Percentiles rank a stretch among this genome's conserved stretches.
These are phyloP conservation scores for Dendrolimus kikuchii DNA, from an alignment of 1,140 invertebrate genomes.

Conservation along the genomic window DNA sequence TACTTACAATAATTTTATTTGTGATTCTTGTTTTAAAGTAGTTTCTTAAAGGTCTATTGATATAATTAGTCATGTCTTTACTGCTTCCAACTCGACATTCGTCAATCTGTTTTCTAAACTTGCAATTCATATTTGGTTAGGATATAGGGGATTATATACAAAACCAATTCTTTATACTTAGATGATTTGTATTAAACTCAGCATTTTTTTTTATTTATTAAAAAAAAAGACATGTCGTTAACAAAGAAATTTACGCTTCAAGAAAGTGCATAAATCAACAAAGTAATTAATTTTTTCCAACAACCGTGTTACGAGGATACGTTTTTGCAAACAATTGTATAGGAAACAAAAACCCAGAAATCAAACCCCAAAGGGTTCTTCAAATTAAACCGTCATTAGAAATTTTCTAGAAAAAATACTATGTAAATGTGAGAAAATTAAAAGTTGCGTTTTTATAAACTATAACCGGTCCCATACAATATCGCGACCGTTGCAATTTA, in stretches of 20 bases:
- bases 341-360: conserved; percentile 40
- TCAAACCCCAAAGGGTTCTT: conserved; percentile 70
- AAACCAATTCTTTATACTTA: too few species aligned
- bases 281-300: conserved; percentile 65
- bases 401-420: conserved; percentile 51
- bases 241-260: conserved; percentile 31
- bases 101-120: too few species aligned
- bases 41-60: too few species aligned
- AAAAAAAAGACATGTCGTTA: conserved; percentile 1
- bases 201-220: conserved; percentile 1
- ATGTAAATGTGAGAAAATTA: conserved; percentile 70
- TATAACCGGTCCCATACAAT: conserved; percentile 36
- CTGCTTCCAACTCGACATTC: too few species aligned
- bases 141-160: too few species aligned
- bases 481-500: conserved; percentile 52
- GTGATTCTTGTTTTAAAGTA: too few species aligned
- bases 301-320: conserved; percentile 65
- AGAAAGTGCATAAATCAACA: conserved; percentile 61
- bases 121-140: too few species aligned
- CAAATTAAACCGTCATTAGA: conserved; percentile 71
- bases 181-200: too few species aligned
- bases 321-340: conserved; percentile 63
- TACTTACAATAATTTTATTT: too few species aligned
- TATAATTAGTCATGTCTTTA: too few species aligned
- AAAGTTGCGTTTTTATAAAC: conserved; percentile 32